Evolutionary conservation across 1,140 invertebrate species (phyloP).

Genomic region (Aphaenogaster floridana): DNA sequence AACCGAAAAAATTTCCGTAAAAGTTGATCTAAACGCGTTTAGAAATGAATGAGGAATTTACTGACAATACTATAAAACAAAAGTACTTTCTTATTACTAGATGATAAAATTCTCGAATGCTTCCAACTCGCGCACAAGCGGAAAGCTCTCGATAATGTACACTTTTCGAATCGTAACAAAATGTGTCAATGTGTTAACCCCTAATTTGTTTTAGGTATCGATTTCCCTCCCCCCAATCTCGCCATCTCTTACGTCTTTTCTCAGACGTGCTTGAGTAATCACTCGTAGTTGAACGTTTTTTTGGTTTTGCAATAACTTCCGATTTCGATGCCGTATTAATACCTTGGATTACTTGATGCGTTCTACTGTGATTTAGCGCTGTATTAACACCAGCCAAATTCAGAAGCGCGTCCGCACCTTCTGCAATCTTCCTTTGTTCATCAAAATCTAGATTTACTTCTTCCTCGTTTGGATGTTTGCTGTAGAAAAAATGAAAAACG

Average conservation of each 20-base stretch:
- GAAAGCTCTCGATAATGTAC: slow-evolving; percentile 39
- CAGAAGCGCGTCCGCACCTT: slow-evolving; percentile 93
- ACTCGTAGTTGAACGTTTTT: slow-evolving; percentile 78
- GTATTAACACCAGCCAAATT: slow-evolving; percentile 90
- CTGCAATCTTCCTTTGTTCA: slow-evolving; percentile 92
- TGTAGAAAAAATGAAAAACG: slow-evolving; percentile 59
- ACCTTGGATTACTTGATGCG: slow-evolving; percentile 71
- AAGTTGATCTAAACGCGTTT: slow-evolving; percentile 31
- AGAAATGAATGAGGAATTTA: slow-evolving; percentile 37
- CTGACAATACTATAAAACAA: slow-evolving; percentile 22
- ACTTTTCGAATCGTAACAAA: slow-evolving; percentile 48
- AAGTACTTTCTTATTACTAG: slow-evolving; percentile 2
- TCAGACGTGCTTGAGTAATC: slow-evolving; percentile 80
- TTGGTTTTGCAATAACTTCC: slow-evolving; percentile 75
- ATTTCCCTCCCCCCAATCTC: slow-evolving; percentile 83
- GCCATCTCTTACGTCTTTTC: slow-evolving; percentile 82
- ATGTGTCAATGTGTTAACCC: slow-evolving; percentile 77
- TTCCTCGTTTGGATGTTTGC: slow-evolving; percentile 75
- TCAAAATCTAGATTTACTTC: slow-evolving; percentile 88
- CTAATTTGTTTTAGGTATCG: slow-evolving; percentile 84
- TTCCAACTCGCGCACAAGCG: slow-evolving; percentile 19
- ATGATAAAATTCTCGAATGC: not conserved
- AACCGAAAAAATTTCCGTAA: not conserved
- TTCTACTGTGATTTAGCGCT: slow-evolving; percentile 76
- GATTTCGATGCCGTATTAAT: slow-evolving; percentile 64